These are phyloP conservation scores for Camelus dromedarius DNA, from an alignment of 2,113 vertebrate genomes.

Conservation along the genomic window DNA sequence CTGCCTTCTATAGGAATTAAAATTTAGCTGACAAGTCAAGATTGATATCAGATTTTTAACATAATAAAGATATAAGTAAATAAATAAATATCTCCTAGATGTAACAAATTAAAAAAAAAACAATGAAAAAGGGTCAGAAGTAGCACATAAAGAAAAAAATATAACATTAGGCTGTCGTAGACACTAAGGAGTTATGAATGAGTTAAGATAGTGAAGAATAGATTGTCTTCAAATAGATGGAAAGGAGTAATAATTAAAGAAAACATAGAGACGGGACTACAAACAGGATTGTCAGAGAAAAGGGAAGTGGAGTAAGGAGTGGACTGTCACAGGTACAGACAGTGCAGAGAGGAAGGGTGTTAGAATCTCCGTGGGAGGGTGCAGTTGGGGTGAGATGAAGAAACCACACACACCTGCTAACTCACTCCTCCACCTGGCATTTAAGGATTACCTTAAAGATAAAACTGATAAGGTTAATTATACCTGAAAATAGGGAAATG, in stretches of 20 bases:
- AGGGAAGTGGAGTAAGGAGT: not conserved
- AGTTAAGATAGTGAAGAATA: not conserved
- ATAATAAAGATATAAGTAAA: not conserved
- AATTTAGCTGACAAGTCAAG: constrained; percentile 38
- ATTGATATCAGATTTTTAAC: not conserved
- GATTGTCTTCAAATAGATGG: not conserved
- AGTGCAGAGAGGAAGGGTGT: not conserved
- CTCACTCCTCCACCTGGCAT: not conserved
- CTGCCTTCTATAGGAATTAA: constrained; percentile 36
- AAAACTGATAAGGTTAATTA: constrained; percentile 25
- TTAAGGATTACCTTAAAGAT: not conserved
- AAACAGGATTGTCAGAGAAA: not conserved
- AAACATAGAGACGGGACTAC: not conserved
- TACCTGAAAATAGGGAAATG: not conserved
- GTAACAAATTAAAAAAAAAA: not conserved
- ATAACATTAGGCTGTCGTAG: not conserved
- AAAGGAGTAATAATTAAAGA: not conserved
- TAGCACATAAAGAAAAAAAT: not conserved
- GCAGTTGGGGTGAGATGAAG: not conserved
- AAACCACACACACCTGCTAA: not conserved
- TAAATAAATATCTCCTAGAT: not conserved
- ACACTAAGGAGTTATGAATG: not conserved
- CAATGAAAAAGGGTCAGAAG: not conserved
- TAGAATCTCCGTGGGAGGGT: not conserved
- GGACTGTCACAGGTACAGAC: not conserved